A percentile compares a stretch with the other conserved stretches of the same genome.
Evolutionary conservation across 2,797 vertebrate species (phyloP).

Genomic region (Ctenopoma multispine): DNA sequence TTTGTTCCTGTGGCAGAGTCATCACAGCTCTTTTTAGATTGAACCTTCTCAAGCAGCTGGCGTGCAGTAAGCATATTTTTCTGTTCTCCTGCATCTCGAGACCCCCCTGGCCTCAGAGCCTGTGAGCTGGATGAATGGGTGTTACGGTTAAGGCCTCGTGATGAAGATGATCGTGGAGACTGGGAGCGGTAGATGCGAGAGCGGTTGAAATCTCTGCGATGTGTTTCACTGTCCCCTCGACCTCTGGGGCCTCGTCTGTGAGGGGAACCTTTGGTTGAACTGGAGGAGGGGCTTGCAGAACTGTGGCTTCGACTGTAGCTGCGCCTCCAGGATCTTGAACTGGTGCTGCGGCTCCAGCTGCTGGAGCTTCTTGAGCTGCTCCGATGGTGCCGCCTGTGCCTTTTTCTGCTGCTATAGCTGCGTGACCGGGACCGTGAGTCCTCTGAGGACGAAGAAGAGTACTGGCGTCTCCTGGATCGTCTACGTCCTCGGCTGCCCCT

Average conservation of each 20-base stretch:
- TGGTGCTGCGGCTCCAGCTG: conserved; percentile 92
- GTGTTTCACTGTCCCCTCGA: conserved; percentile 87
- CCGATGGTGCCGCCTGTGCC: conserved; percentile 82
- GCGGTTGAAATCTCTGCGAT: conserved; percentile 92
- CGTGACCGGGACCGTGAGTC: conserved; percentile 93
- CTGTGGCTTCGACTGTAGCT: conserved; percentile 94
- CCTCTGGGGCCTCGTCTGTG: conserved; percentile 78
- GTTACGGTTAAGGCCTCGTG: conserved; percentile 78
- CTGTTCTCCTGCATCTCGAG: conserved; percentile 85
- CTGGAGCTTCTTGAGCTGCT: conserved; percentile 88
- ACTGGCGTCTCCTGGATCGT: conserved; percentile 89
- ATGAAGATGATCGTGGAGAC: conserved; percentile 89
- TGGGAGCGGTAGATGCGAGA: conserved; percentile 96
- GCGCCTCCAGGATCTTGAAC: conserved; percentile 92
- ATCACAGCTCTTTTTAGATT: conserved; percentile 89
- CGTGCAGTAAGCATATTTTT: conserved; percentile 93
- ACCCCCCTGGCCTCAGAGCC: conserved; percentile 69
- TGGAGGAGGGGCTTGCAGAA: conserved; percentile 91
- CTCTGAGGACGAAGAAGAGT: conserved; percentile 89
- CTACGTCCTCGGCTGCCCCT: conserved; percentile 84
- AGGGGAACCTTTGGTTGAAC: conserved; percentile 85
- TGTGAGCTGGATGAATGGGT: conserved; percentile 72
- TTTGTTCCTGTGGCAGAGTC: conserved; percentile 83
- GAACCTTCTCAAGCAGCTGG: conserved; percentile 93
- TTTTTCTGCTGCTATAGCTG: conserved; percentile 87